phyloP scores from a whole-genome alignment of 2,797 vertebrate genomes.

The Periparus ater region DNA sequence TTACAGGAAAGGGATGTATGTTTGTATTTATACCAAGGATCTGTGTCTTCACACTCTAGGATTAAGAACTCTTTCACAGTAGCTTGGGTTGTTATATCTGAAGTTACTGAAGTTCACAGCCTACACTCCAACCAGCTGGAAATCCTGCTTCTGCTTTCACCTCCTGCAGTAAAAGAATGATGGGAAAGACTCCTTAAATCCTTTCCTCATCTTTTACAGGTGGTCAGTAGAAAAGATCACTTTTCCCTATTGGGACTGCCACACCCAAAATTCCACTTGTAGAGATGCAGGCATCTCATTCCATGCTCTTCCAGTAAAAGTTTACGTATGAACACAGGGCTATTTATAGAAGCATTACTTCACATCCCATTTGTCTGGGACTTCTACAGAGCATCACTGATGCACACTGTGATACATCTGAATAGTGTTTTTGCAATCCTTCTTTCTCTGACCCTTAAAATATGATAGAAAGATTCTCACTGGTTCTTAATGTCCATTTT shows the following conservation, averaged over 20 bases:
- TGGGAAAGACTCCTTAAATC: not conserved
- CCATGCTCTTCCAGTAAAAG: slow-evolving; percentile 40
- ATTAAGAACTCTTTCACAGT: not conserved
- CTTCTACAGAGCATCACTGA: slow-evolving; percentile 34
- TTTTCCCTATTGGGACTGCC: not conserved
- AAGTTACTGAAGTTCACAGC: not conserved
- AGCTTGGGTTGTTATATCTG: not conserved
- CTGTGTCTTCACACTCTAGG: not conserved
- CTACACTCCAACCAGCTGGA: not conserved
- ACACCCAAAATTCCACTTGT: not conserved
- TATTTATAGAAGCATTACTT: slow-evolving; percentile 63
- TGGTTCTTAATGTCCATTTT: not conserved
- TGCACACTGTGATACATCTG: not conserved
- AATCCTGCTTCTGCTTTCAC: not conserved
- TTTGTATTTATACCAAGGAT: not conserved
- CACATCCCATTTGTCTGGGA: slow-evolving; percentile 27
- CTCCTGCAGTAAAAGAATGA: not conserved
- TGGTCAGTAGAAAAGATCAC: not conserved
- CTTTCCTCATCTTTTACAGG: not conserved
- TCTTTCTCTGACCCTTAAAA: not conserved
- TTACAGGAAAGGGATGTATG: not conserved
- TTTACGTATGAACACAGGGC: slow-evolving; percentile 21
- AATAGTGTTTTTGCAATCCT: not conserved
- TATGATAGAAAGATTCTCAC: not conserved
- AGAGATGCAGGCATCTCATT: slow-evolving; percentile 39